Percentiles rank a stretch among this genome's conserved stretches.
phyloP scores from a whole-genome alignment of 2,888 invertebrate genomes.

The Chydorus sphaericus region DNA sequence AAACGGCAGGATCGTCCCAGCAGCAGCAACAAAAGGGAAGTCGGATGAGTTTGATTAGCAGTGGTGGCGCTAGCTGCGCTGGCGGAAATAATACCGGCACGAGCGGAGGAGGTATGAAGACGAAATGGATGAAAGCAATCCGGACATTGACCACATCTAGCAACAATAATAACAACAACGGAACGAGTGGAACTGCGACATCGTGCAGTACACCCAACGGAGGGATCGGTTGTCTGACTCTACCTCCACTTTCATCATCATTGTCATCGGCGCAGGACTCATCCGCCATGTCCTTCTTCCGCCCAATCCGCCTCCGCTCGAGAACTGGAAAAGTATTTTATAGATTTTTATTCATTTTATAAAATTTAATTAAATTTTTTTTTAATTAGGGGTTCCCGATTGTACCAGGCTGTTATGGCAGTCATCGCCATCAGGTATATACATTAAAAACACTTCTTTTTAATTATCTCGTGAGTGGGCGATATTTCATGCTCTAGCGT shows the following conservation, averaged over 20 bases:
- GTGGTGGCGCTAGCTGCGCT: constrained; percentile 46
- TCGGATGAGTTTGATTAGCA: too few relatives aligned
- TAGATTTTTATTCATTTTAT: constrained; percentile 37
- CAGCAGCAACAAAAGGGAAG: background rate
- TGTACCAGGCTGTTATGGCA: constrained; percentile 89
- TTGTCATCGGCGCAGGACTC: too few relatives aligned
- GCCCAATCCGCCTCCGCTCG: too few relatives aligned
- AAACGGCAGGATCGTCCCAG: background rate
- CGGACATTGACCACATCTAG: constrained; percentile 84
- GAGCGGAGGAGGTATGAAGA: constrained; percentile 60
- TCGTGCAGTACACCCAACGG: too few relatives aligned
- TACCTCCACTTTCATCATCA: too few relatives aligned
- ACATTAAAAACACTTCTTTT: too few relatives aligned
- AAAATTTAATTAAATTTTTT: background rate
- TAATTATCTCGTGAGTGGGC: too few relatives aligned
- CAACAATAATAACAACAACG: background rate
- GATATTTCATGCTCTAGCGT: too few relatives aligned
- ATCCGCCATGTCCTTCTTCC: too few relatives aligned
- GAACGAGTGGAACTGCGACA: background rate
- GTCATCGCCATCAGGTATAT: constrained; percentile 85
- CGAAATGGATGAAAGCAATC: constrained; percentile 95
- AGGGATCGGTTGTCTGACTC: too few relatives aligned
- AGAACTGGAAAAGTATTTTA: too few relatives aligned
- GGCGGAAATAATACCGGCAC: background rate
- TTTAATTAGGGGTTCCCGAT: constrained; percentile 12